Conservation (phyloP, 1,140 invertebrate genomes). For the Trichonephila inaurata region DNA sequence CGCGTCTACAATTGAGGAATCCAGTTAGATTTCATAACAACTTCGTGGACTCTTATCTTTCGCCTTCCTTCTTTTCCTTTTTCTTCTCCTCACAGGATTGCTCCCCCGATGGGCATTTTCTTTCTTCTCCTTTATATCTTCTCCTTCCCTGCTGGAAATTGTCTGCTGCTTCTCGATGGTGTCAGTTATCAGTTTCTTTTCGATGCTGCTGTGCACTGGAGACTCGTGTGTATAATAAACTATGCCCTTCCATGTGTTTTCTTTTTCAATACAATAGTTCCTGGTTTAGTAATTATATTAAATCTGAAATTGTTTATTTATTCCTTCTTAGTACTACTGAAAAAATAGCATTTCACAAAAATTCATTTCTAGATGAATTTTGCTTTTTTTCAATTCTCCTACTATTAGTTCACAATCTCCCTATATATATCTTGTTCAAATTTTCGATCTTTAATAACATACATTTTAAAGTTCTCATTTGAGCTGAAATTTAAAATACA, state of each 20-base stretch:
- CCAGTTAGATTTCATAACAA: constrained; percentile 77
- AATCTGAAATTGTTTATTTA: no score
- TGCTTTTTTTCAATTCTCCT: no score
- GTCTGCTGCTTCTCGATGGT: neutral
- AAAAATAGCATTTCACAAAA: no score
- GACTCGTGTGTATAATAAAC: neutral
- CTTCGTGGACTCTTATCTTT: constrained; percentile 68
- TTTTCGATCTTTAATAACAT: no score
- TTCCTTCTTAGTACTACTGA: no score
- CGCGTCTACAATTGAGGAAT: constrained; percentile 72
- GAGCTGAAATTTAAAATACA: no score
- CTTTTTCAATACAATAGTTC: neutral
- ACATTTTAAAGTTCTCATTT: no score
- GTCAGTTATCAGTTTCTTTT: constrained; percentile 16
- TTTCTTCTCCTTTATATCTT: neutral
- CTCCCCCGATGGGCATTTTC: constrained; percentile 41
- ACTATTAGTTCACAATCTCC: no score
- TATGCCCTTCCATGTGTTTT: neutral
- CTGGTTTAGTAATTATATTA: neutral
- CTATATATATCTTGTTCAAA: no score
- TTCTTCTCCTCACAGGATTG: neutral
- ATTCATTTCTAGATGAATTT: no score
- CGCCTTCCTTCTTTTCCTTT: constrained; percentile 39
- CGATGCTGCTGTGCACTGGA: neutral
- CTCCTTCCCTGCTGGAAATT: neutral